These are phyloP conservation scores for Syrphus vitripennis DNA, from an alignment of 2,888 invertebrate species.

Conservation along the genomic window DNA sequence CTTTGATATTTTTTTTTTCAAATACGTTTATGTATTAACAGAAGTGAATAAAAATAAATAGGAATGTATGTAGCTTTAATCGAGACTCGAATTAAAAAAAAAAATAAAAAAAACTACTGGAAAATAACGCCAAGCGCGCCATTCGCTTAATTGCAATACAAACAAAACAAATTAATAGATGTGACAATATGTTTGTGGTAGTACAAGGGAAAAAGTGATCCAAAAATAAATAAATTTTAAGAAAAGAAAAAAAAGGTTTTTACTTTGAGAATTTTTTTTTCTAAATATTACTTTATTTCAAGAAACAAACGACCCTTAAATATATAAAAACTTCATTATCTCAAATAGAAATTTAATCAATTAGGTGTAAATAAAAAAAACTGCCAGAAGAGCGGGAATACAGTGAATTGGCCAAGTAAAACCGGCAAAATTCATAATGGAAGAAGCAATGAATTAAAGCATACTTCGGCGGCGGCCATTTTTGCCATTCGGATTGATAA, in stretches of 20 bases:
- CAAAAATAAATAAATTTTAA: conserved; percentile 30
- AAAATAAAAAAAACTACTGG: conserved; percentile 4
- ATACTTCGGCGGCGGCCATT: neutral
- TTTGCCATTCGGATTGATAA: conserved; percentile 6
- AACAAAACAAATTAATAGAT: conserved; percentile 38
- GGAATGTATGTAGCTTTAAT: conserved; percentile 28
- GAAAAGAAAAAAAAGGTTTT: neutral
- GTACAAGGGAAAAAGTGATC: conserved; percentile 21
- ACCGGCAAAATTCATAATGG: neutral
- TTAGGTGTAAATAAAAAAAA: neutral
- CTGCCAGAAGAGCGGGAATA: neutral
- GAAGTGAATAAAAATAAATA: conserved; percentile 12
- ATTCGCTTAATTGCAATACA: conserved; percentile 51
- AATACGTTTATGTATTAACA: neutral
- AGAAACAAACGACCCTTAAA: conserved; percentile 62
- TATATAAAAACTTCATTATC: neutral
- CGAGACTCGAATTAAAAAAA: conserved; percentile 53
- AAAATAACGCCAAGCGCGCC: conserved; percentile 36
- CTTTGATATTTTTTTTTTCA: neutral
- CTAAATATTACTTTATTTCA: neutral
- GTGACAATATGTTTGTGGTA: neutral
- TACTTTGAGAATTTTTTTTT: neutral
- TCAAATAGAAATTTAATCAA: neutral
- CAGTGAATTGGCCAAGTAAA: neutral
- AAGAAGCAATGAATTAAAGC: neutral